A percentile compares a stretch with the other conserved stretches of the same genome.
These are phyloP conservation scores for Amitus sp. DNA, from an alignment of 2,888 invertebrate genomes.

Conservation along the genomic window DNA sequence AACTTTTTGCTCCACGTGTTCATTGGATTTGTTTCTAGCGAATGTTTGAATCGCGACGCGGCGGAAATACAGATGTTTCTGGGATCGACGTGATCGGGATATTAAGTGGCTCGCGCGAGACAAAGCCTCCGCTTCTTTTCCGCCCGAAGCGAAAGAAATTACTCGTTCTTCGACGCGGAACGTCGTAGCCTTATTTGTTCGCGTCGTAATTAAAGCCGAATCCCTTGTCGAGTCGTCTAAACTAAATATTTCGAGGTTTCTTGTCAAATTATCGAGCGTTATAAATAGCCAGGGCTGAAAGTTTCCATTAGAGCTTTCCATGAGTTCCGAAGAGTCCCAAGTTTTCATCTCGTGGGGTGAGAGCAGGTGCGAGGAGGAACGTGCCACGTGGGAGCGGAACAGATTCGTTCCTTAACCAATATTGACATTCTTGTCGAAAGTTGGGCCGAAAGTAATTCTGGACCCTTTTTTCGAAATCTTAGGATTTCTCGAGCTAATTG, in stretches of 20 bases:
- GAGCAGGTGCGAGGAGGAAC: conserved; percentile 8
- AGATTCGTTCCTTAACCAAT: conserved; percentile 40
- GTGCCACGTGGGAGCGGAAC: conserved; percentile 35
- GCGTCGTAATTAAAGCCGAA: too few species aligned
- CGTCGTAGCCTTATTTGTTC: too few species aligned
- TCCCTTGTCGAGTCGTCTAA: too few species aligned
- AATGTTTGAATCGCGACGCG: too few species aligned
- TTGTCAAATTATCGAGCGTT: background rate
- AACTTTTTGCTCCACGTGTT: conserved; percentile 6
- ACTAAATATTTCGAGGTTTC: background rate
- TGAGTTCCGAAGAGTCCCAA: conserved; percentile 3
- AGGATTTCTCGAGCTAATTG: background rate
- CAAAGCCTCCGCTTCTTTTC: too few species aligned
- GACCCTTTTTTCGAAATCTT: too few species aligned
- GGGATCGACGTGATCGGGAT: conserved; percentile 6
- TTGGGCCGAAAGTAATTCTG: too few species aligned
- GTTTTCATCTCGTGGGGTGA: background rate
- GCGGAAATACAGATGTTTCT: background rate
- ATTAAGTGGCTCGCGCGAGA: background rate
- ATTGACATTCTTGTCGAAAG: too few species aligned
- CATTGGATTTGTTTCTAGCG: conserved; percentile 11
- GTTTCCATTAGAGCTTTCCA: background rate
- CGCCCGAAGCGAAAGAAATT: too few species aligned
- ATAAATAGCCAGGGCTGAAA: background rate
- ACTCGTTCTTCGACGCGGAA: too few species aligned